Conservation (phyloP, 2,888 invertebrate species). For the Pseudococcus viburni region DNA sequence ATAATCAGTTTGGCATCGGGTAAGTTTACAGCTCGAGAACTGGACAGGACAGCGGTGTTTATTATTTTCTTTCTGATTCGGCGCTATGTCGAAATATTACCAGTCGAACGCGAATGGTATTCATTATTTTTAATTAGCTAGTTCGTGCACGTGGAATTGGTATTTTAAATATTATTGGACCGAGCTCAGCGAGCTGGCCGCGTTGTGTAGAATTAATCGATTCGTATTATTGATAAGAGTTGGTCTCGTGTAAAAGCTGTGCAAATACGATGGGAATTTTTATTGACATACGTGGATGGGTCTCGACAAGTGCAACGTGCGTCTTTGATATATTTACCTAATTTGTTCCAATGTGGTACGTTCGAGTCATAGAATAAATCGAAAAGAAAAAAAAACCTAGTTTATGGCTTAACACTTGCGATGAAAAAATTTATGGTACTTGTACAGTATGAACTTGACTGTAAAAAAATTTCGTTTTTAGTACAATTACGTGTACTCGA, state of each 20-base stretch:
- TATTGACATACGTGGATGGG: background rate
- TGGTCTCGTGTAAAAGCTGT: background rate
- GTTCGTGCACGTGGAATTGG: constrained; percentile 36
- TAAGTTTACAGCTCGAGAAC: background rate
- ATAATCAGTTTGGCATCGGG: constrained; percentile 5
- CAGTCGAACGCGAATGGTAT: constrained; percentile 7
- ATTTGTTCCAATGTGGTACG: background rate
- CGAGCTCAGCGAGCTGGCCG: background rate
- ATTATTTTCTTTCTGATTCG: background rate
- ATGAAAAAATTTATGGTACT: background rate
- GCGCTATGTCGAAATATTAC: background rate
- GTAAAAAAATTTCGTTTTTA: background rate
- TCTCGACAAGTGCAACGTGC: background rate
- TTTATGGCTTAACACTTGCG: background rate
- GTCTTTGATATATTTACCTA: constrained; percentile 4
- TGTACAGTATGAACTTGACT: background rate
- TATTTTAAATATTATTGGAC: constrained; percentile 22
- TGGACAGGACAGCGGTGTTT: background rate
- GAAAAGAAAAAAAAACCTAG: background rate
- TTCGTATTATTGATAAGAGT: background rate
- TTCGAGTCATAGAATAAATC: too few relatives aligned
- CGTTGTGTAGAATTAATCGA: background rate
- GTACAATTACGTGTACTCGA: background rate
- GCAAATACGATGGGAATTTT: constrained; percentile 11
- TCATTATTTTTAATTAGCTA: constrained; percentile 39